Evolutionary conservation across 2,888 invertebrate genomes (phyloP).

Genomic region (Auanema sp.): DNA sequence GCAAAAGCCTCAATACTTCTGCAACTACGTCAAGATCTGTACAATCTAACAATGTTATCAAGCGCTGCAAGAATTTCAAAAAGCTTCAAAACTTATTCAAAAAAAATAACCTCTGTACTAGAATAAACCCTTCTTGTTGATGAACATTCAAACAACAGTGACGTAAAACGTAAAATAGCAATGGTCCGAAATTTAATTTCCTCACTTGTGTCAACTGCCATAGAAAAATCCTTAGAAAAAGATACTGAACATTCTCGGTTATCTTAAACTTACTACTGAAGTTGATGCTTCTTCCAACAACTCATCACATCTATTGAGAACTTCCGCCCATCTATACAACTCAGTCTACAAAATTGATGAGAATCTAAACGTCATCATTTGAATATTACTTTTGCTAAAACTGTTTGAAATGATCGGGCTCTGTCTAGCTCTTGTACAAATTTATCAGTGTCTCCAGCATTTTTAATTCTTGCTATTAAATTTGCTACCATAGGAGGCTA

Average conservation of each 20-base stretch:
- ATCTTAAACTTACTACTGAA: conserved; percentile 14
- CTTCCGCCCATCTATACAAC: conserved; percentile 51
- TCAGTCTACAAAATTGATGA: conserved; percentile 39
- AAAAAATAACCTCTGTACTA: conserved; percentile 44
- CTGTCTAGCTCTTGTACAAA: conserved; percentile 36
- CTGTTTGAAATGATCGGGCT: conserved; percentile 30
- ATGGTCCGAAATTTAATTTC: conserved; percentile 20
- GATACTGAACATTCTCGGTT: neutral
- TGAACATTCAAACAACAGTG: conserved; percentile 56
- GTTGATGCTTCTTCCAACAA: conserved; percentile 44
- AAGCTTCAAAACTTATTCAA: neutral
- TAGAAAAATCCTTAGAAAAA: conserved; percentile 3
- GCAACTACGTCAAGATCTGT: conserved; percentile 48
- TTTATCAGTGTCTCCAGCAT: conserved; percentile 21
- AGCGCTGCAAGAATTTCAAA: conserved; percentile 33
- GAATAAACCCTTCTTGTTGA: conserved; percentile 55
- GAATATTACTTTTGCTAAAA: conserved; percentile 29
- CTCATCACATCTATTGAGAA: conserved; percentile 52
- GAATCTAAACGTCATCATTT: neutral
- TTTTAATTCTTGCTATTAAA: conserved; percentile 14
- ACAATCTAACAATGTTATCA: conserved; percentile 49
- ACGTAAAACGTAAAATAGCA: conserved; percentile 50
- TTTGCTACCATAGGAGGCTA: conserved; percentile 10
- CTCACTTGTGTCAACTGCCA: conserved; percentile 13
- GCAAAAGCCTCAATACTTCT: conserved; percentile 49